phyloP scores from a whole-genome alignment of 2,113 vertebrate species.

The Ifrita kowaldi region DNA sequence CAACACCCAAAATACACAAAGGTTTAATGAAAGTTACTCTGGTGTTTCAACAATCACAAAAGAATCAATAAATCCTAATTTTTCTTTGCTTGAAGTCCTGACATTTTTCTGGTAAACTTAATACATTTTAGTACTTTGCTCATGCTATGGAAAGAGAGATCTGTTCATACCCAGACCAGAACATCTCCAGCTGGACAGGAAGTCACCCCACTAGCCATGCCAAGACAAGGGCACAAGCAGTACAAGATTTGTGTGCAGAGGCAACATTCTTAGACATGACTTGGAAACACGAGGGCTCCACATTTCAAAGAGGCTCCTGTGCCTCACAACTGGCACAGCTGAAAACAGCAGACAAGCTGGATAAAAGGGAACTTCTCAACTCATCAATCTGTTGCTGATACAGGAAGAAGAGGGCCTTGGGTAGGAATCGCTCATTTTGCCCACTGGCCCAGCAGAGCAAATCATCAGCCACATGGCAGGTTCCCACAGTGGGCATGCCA shows the following conservation, averaged over 20 bases:
- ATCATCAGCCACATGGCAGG: background rate
- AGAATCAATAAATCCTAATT: background rate
- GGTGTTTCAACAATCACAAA: background rate
- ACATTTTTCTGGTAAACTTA: background rate
- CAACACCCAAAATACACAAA: background rate
- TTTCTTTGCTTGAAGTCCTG: background rate
- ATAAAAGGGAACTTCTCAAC: background rate
- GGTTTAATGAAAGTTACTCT: background rate
- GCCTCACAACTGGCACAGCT: background rate
- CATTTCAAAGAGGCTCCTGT: accelerated
- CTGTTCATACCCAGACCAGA: background rate
- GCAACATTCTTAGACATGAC: background rate
- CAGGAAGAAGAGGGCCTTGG: background rate
- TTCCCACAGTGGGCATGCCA: background rate
- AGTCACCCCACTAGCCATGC: background rate
- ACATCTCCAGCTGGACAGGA: background rate
- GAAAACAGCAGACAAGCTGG: background rate
- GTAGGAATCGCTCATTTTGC: background rate
- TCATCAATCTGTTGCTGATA: background rate
- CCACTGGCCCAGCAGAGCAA: background rate
- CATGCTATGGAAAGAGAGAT: background rate
- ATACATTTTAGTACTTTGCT: background rate
- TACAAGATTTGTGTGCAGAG: background rate
- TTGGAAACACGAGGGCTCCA: background rate
- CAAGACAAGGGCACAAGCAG: background rate